Evolutionary conservation across 1,140 invertebrate genomes (phyloP).

Genomic region (Lerema accius): DNA sequence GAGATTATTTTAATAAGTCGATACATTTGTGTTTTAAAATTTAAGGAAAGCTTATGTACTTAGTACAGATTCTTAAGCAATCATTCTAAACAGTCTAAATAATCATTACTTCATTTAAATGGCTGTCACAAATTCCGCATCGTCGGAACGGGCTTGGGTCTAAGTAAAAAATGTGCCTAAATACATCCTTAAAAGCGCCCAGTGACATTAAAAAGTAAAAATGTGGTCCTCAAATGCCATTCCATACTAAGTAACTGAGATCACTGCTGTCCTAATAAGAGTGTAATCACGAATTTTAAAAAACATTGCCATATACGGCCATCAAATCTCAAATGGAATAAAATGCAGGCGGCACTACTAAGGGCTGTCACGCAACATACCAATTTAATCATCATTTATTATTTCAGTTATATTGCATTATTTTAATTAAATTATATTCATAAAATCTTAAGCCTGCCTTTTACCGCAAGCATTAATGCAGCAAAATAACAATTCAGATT

Average conservation of each 20-base stretch:
- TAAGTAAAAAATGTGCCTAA: constrained; percentile 20
- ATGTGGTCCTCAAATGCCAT: constrained; percentile 17
- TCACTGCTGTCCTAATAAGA: constrained; percentile 20
- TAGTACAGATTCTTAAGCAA: neutral
- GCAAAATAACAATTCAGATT: no score
- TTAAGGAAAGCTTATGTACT: no score
- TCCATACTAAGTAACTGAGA: constrained; percentile 1
- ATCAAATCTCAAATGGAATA: constrained; percentile 24
- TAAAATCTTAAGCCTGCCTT: no score
- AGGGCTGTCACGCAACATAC: constrained; percentile 21
- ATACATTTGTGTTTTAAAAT: no score
- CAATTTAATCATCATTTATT: no score
- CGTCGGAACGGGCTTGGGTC: constrained; percentile 5
- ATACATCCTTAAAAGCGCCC: constrained; percentile 16
- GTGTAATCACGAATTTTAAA: constrained; percentile 27
- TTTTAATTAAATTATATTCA: no score
- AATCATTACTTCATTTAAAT: constrained; percentile 22
- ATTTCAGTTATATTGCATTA: no score
- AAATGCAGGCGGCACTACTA: constrained; percentile 2
- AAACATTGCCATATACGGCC: constrained; percentile 24
- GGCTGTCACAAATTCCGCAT: constrained; percentile 6
- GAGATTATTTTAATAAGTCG: no score
- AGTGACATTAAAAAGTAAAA: constrained; percentile 23
- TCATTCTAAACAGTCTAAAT: neutral
- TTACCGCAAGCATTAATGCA: no score